phyloP scores from a whole-genome alignment of 2,797 vertebrate species.

The Smutsia gigantea region DNA sequence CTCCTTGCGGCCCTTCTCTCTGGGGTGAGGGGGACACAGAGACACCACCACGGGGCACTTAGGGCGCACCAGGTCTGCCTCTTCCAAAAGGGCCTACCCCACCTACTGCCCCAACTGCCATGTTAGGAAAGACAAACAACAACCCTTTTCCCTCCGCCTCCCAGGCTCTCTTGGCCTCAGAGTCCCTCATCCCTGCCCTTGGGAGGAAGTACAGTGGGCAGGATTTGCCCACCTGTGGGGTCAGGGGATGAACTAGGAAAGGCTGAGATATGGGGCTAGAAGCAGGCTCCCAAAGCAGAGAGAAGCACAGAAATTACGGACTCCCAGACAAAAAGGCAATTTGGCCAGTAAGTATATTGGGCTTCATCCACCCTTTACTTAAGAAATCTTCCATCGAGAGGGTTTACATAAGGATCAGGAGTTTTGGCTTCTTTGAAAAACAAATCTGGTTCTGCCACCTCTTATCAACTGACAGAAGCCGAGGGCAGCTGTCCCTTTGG shows the following conservation, averaged over 20 bases:
- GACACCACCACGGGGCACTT: background rate
- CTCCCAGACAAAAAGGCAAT: background rate
- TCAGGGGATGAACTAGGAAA: background rate
- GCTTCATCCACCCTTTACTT: background rate
- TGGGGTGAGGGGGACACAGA: conserved; percentile 66
- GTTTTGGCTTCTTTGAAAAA: background rate
- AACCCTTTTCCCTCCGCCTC: too few relatives aligned
- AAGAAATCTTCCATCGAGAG: background rate
- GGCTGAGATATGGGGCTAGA: background rate
- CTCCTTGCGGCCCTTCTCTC: conserved; percentile 93
- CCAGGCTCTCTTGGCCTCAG: background rate
- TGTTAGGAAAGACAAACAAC: background rate
- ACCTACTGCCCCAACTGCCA: background rate
- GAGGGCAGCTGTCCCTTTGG: background rate
- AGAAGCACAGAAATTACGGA: background rate
- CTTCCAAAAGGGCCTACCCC: background rate
- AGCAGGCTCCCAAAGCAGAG: background rate
- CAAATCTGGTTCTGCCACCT: background rate
- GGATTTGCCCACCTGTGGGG: background rate
- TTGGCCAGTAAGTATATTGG: too few relatives aligned
- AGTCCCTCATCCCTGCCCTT: background rate
- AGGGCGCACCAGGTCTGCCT: background rate
- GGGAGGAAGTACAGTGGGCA: background rate
- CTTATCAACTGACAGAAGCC: background rate
- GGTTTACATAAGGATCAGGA: fast-evolving